Evolutionary conservation across 2,888 invertebrate species (phyloP).

Genomic region (Holacanthella duospinosa): DNA sequence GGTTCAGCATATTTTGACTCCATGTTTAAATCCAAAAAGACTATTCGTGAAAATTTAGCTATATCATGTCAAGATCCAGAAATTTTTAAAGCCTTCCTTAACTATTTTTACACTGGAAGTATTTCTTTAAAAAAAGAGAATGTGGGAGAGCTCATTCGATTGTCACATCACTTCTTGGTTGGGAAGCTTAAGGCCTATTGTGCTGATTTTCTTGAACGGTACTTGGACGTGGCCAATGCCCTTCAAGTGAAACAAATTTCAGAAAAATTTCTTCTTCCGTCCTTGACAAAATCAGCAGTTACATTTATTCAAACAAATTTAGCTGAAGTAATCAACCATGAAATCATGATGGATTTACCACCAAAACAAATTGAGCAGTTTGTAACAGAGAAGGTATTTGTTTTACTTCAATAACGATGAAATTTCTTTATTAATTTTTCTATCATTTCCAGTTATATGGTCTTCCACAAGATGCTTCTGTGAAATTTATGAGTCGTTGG

Average conservation of each 20-base stretch:
- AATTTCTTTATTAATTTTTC: neutral
- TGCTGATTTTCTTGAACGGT: slow-evolving; percentile 53
- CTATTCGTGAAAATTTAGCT: slow-evolving; percentile 45
- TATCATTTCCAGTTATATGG: slow-evolving; percentile 18
- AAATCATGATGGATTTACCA: slow-evolving; percentile 48
- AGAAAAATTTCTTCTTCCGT: slow-evolving; percentile 50
- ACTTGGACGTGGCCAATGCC: slow-evolving; percentile 53
- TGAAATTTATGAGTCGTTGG: slow-evolving; percentile 50
- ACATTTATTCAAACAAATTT: slow-evolving; percentile 48
- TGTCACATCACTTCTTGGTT: slow-evolving; percentile 55
- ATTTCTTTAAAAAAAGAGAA: slow-evolving; percentile 51
- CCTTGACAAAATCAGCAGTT: slow-evolving; percentile 49
- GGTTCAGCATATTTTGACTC: slow-evolving; percentile 56
- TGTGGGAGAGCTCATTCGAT: slow-evolving; percentile 51
- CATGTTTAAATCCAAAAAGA: slow-evolving; percentile 45
- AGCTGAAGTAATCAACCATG: slow-evolving; percentile 48
- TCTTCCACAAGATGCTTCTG: slow-evolving; percentile 42
- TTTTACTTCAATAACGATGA: no score
- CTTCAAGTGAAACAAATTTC: slow-evolving; percentile 52
- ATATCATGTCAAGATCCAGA: slow-evolving; percentile 50
- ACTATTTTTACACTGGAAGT: slow-evolving; percentile 57
- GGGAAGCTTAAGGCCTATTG: slow-evolving; percentile 53
- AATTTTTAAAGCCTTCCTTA: slow-evolving; percentile 50
- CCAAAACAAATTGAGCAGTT: slow-evolving; percentile 46
- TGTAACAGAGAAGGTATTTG: slow-evolving; percentile 46